Evolutionary conservation across 2,797 vertebrate species (phyloP).

Genomic region (Malurus leucopterus): DNA sequence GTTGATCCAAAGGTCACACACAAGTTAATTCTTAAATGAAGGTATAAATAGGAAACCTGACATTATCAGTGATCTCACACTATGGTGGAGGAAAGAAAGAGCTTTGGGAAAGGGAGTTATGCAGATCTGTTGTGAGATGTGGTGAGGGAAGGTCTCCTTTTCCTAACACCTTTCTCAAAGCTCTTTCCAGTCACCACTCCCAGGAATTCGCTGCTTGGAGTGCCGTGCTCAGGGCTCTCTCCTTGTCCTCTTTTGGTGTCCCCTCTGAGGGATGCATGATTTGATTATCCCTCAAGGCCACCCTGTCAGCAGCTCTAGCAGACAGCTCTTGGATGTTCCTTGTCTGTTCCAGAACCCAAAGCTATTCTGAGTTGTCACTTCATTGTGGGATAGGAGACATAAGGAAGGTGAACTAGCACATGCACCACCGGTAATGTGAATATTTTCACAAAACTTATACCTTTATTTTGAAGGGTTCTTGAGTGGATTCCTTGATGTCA

Average conservation of each 20-base stretch:
- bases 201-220: background rate
- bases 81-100: background rate
- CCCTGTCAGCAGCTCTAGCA: background rate
- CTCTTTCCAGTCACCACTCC: background rate
- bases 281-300: background rate
- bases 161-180: background rate
- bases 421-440: background rate
- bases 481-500: background rate
- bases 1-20: background rate
- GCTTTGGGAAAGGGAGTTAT: background rate
- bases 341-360: background rate
- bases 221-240: background rate
- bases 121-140: background rate
- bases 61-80: background rate
- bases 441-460: background rate
- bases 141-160: background rate
- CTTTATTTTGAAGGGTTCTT: background rate
- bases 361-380: background rate
- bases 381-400: too few species aligned
- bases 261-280: accelerated
- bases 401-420: background rate
- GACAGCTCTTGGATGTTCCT: background rate
- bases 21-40: background rate
- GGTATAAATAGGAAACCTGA: background rate
- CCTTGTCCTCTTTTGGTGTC: background rate